A percentile compares a stretch with the other conserved stretches of the same genome.
Conservation (phyloP, 2,113 vertebrate genomes). For the Boleophthalmus pectinirostris region DNA sequence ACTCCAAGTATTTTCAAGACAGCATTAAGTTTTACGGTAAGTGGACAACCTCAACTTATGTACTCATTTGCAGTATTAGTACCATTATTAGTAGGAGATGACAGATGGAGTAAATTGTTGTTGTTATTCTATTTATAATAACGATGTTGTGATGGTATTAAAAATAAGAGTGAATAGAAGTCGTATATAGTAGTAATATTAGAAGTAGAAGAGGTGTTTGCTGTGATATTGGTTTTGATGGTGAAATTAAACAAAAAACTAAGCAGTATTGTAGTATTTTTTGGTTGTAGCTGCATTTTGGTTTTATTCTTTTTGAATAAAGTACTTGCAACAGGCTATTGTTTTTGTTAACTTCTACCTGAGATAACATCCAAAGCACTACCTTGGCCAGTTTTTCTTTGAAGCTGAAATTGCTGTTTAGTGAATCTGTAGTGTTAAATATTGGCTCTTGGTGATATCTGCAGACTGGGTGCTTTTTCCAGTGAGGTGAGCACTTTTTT, state of each 20-base stretch:
- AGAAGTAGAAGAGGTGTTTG: background rate
- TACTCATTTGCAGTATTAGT: background rate
- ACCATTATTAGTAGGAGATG: background rate
- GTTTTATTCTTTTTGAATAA: background rate
- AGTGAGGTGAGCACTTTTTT: conserved; percentile 32
- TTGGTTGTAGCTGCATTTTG: background rate
- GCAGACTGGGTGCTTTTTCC: conserved; percentile 36
- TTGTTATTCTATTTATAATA: too few species aligned
- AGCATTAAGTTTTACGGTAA: conserved; percentile 48
- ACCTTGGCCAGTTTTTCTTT: background rate
- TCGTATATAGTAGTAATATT: background rate
- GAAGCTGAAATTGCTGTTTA: background rate
- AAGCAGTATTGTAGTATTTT: background rate
- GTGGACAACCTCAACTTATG: conserved; percentile 26
- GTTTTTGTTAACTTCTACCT: too few species aligned
- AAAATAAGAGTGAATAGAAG: background rate
- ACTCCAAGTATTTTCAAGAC: conserved; percentile 41
- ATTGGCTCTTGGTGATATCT: background rate
- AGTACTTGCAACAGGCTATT: background rate
- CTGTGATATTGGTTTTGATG: background rate
- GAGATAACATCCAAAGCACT: background rate
- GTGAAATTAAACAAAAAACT: background rate
- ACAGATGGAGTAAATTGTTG: too few species aligned
- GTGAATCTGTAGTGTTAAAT: background rate
- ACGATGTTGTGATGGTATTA: too few species aligned